Base-by-base conservation (phyloP, 1,140 invertebrate species). In the Penaeus chinensis region DNA sequence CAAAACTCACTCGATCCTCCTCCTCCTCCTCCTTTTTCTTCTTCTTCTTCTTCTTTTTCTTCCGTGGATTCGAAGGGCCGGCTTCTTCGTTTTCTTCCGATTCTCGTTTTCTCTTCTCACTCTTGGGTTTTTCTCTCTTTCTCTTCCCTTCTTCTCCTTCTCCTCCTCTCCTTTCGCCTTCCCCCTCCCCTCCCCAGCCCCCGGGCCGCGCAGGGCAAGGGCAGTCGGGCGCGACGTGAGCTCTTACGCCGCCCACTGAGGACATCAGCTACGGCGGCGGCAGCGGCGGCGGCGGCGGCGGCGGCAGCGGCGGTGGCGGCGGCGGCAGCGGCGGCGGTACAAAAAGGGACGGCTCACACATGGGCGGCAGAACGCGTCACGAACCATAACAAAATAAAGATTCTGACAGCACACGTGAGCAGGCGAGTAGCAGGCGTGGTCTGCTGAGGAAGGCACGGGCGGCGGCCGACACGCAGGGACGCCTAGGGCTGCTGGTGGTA, bases 381-480 rank as follows among this genome's bases (percentile, higher is more conserved):
- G 86, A 87, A 87, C 86, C 86, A 83, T 87, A 87, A 87, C 86
- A 87, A 87, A 87, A 87, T 87, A 87, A 81, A 87, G 86, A 87
- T 87, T 87, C 86, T 87, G 86, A 87, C 86, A 87, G 86, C 86
- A 87, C 86, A 87, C 80, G 86, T 87, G 86, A 87, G 86, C 86
- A 83, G 86, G 86, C 86, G 37, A 77, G 80, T 60, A 76, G 84
- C 84, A 85, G 84, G 84, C 84, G 77, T 85, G 78, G 77, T 85
- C 84, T 85, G 84, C 78, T 82, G 85, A 82, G 85, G 86, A 87
- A 87, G 86, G 86, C 86, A 87, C 86, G 80, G 69, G 86, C 69
- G 79, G 86, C 86, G 80, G 86, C 86, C 86, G 66, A 82, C 80
- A 77, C 74, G 80, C 81, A 82, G 80, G 86, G 71, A 54, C 74